A percentile compares a stretch with the other conserved stretches of the same genome.
These are phyloP conservation scores for Mus minutoides DNA, from an alignment of 2,797 vertebrate species.

Conservation along the genomic window DNA sequence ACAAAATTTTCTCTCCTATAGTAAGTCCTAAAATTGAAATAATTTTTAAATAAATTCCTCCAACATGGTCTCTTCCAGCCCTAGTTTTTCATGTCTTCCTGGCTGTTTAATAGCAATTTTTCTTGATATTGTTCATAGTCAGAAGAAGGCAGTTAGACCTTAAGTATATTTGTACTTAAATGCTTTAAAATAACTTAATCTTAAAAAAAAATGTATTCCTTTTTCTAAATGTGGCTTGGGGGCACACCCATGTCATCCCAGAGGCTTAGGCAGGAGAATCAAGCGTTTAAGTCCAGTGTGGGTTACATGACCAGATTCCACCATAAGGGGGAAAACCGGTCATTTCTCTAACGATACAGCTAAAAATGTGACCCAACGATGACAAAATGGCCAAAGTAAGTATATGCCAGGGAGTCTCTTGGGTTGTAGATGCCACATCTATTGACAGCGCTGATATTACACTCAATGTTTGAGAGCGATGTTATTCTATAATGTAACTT, in stretches of 20 bases:
- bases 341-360: neutral
- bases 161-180: neutral
- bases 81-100: neutral
- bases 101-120: neutral
- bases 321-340: neutral
- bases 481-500: neutral
- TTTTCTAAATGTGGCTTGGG: neutral
- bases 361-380: neutral
- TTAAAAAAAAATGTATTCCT: neutral
- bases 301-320: neutral
- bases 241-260: neutral
- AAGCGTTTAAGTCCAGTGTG: neutral
- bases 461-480: neutral
- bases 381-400: neutral
- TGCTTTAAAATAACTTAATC: neutral
- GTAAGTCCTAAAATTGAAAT: slow-evolving; percentile 1
- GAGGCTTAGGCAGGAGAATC: neutral
- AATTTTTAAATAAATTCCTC: neutral
- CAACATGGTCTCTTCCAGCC: neutral
- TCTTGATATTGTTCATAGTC: neutral
- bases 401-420: neutral
- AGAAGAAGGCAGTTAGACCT: neutral
- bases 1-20: neutral
- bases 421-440: neutral
- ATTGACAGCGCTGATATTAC: neutral